A percentile compares a stretch with the other conserved stretches of the same genome.
Evolutionary conservation across 2,113 vertebrate species (phyloP).

Genomic region (Nesospiza acunhae): DNA sequence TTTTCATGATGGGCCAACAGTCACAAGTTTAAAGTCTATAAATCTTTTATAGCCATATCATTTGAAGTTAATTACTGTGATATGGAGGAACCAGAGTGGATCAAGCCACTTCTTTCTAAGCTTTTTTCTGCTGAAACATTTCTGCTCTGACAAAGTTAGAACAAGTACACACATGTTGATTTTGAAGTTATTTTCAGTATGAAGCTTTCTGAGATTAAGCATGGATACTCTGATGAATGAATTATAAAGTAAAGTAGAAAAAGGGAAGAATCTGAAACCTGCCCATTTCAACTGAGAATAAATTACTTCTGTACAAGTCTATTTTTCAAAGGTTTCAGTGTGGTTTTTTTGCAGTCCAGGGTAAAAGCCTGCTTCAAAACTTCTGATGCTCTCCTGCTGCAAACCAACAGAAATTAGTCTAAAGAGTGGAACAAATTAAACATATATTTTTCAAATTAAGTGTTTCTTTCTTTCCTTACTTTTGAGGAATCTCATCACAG

Average conservation of each 20-base stretch:
- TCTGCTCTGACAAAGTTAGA: not conserved
- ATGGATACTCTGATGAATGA: not conserved
- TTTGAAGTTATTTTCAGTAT: not conserved
- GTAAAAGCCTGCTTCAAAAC: not conserved
- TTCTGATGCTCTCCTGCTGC: rapidly evolving
- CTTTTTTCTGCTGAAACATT: not conserved
- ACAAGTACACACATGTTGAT: not conserved
- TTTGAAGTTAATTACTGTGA: not conserved
- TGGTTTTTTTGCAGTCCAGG: not conserved
- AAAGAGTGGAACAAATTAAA: not conserved
- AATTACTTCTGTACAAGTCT: not conserved
- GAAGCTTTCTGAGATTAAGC: not conserved
- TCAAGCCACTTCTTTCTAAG: not conserved
- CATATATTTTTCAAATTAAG: not conserved
- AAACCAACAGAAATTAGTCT: not conserved
- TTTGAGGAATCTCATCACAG: not conserved
- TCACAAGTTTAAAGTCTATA: not conserved
- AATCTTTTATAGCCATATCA: not conserved
- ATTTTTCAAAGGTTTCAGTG: not conserved
- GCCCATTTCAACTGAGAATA: not conserved
- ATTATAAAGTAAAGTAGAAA: not conserved
- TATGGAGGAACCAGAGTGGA: not conserved
- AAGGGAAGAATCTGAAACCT: not conserved
- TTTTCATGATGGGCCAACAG: not conserved
- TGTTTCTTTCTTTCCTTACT: not conserved